A percentile compares a stretch with the other conserved stretches of the same genome.
Conservation (phyloP, 2,113 vertebrate genomes). For the Muntiacus muntjak region DNA sequence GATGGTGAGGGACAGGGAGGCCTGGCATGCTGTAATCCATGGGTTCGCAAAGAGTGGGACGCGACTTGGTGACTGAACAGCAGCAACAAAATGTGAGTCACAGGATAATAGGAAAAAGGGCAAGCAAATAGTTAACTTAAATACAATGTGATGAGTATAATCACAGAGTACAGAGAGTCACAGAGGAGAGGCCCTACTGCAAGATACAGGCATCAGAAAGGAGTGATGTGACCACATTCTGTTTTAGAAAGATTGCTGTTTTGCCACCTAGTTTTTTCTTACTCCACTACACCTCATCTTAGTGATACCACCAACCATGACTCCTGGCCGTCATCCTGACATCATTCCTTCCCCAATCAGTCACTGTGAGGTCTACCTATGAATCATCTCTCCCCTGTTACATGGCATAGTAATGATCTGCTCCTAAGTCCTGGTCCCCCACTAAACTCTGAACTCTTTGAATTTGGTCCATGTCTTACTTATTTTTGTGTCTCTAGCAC, state of each 20-base stretch:
- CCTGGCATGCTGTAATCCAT: background rate
- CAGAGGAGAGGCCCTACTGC: background rate
- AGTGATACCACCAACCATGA: background rate
- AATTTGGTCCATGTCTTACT: background rate
- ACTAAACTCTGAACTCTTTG: background rate
- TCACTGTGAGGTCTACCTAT: background rate
- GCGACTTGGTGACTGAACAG: background rate
- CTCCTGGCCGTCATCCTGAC: background rate
- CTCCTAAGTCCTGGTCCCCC: background rate
- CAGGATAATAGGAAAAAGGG: background rate
- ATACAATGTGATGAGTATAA: background rate
- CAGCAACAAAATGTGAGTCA: background rate
- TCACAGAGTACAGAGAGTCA: background rate
- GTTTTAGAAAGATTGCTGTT: conserved; percentile 1
- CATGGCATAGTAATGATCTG: background rate
- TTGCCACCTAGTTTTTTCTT: background rate
- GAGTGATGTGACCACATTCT: background rate
- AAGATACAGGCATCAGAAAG: background rate
- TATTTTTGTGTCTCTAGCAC: background rate
- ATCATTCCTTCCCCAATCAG: background rate
- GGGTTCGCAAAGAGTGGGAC: background rate
- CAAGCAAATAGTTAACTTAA: background rate
- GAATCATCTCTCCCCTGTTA: background rate
- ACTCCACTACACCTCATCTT: background rate
- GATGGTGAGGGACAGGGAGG: background rate